Evolutionary conservation across 2,113 vertebrate species (phyloP).

Genomic region (Merops nubicus): DNA sequence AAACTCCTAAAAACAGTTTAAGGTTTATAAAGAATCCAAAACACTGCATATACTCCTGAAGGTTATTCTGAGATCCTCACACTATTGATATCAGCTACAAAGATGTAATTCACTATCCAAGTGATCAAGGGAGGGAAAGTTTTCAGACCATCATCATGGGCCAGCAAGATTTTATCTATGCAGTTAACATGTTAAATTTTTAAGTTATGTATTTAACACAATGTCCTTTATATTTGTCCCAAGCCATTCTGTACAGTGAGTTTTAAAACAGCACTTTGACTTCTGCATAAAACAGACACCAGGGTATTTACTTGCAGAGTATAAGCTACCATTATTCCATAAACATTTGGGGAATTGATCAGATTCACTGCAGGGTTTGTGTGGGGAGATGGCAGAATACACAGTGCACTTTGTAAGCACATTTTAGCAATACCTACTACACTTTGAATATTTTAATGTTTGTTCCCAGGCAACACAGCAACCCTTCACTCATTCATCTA

Average conservation of each 20-base stretch:
- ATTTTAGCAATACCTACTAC: neutral
- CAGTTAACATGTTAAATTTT: neutral
- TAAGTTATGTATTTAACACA: neutral
- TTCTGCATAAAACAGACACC: neutral
- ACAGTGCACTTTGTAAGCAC: fast-evolving
- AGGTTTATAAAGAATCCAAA: neutral
- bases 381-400: neutral
- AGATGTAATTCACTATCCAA: no score
- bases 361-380: neutral
- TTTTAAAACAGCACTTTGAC: neutral
- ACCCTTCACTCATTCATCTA: neutral
- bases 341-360: neutral
- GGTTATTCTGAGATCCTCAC: neutral
- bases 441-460: neutral
- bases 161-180: neutral
- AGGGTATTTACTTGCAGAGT: neutral
- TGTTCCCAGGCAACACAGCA: neutral
- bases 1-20: neutral
- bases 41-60: neutral
- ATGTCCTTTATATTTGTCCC: neutral
- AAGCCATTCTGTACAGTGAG: fast-evolving
- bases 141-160: neutral
- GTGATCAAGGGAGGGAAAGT: neutral
- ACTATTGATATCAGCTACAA: neutral
- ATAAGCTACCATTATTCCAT: neutral